A percentile compares a stretch with the other conserved stretches of the same genome.
Evolutionary conservation across 1,140 invertebrate genomes (phyloP).

Genomic region (Saccostrea echinata): DNA sequence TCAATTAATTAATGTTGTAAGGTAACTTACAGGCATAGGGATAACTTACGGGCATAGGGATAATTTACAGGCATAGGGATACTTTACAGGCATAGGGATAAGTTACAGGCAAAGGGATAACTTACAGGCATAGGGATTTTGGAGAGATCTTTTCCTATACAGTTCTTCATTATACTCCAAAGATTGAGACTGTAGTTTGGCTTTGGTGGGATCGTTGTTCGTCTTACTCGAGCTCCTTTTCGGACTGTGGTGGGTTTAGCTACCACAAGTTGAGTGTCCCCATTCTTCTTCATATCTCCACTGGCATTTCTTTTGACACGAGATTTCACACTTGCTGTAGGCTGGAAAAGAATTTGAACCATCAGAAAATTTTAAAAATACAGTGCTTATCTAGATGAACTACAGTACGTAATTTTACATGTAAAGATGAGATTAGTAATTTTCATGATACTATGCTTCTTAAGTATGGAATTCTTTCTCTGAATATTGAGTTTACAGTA

Average conservation of each 20-base stretch:
- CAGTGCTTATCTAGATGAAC: too few relatives aligned
- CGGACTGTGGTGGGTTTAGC: conserved; percentile 6
- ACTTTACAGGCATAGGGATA: too few relatives aligned
- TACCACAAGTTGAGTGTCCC: conserved; percentile 26
- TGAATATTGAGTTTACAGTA: too few relatives aligned
- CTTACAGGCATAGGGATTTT: conserved; percentile 98
- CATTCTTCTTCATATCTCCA: conserved; percentile 60
- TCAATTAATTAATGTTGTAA: too few relatives aligned
- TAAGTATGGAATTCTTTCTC: too few relatives aligned
- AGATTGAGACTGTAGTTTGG: conserved; percentile 97
- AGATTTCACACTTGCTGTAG: conserved; percentile 51
- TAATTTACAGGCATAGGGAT: too few relatives aligned
- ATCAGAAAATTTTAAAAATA: background rate
- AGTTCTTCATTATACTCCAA: conserved; percentile 99
- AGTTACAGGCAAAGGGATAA: too few relatives aligned
- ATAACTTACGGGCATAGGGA: too few relatives aligned
- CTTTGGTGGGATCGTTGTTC: conserved; percentile 92
- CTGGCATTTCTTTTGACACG: conserved; percentile 63
- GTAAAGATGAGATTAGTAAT: background rate
- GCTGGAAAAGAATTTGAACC: conserved; percentile 1
- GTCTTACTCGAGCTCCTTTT: conserved; percentile 76
- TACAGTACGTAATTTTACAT: background rate
- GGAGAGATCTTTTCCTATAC: conserved; percentile 98
- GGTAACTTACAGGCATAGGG: too few relatives aligned
- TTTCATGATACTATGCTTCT: too few relatives aligned